Evolutionary conservation across 1,140 invertebrate species (phyloP).

Genomic region (Andricus grossulariae): DNA sequence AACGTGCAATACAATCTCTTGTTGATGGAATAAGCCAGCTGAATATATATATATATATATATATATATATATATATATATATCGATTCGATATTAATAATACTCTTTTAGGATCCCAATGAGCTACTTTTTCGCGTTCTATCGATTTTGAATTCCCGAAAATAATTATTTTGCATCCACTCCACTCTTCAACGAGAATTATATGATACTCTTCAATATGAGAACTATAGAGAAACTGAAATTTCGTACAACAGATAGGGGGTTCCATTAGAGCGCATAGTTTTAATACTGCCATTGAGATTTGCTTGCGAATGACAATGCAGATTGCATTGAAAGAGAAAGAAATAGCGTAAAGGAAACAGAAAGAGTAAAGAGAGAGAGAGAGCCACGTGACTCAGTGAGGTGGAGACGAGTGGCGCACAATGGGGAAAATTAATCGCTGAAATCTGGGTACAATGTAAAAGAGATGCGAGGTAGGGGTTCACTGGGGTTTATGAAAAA

Average conservation of each 20-base stretch:
- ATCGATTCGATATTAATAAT: no score
- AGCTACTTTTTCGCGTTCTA: no score
- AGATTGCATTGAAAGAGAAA: conserved; percentile 52
- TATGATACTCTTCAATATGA: not conserved
- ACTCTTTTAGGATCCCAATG: no score
- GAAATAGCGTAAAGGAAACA: conserved; percentile 15
- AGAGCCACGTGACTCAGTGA: conserved; percentile 40
- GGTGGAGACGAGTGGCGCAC: conserved; percentile 56
- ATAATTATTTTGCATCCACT: no score
- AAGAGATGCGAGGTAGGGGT: conserved; percentile 66
- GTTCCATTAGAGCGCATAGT: conserved; percentile 69
- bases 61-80: no score
- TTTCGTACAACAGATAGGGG: conserved; percentile 57
- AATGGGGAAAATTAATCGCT: conserved; percentile 73
- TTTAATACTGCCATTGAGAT: conserved; percentile 71
- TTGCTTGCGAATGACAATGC: conserved; percentile 72
- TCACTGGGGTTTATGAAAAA: conserved; percentile 69
- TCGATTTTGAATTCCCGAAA: no score
- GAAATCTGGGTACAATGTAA: conserved; percentile 75
- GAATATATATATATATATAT: no score
- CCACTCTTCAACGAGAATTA: no score
- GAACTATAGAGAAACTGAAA: conserved; percentile 38
- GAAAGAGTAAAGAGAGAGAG: conserved; percentile 25
- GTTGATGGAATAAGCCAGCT: no score
- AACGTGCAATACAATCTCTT: not conserved